A percentile compares a stretch with the other conserved stretches of the same genome.
These are phyloP conservation scores for Nymphalis polychloros DNA, from an alignment of 2,888 invertebrate species.

Conservation along the genomic window DNA sequence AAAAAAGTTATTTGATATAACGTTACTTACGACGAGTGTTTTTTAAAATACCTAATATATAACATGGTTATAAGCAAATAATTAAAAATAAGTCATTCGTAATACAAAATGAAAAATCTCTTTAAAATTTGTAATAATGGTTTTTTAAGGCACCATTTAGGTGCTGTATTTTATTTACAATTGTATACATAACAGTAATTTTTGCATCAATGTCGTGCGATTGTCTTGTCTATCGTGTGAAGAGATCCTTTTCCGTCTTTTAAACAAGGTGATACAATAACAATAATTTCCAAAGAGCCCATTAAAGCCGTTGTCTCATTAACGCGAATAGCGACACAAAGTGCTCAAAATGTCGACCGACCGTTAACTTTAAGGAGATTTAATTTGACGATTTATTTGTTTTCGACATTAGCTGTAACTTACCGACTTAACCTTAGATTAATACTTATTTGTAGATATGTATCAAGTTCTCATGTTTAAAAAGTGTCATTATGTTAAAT, in stretches of 20 bases:
- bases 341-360: conserved; percentile 33
- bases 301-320: conserved; percentile 70
- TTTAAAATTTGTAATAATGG: no score
- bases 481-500: not conserved
- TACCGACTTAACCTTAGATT: conserved; percentile 19
- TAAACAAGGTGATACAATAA: conserved; percentile 46
- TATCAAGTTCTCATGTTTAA: not conserved
- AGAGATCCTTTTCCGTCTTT: conserved; percentile 17
- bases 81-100: no score
- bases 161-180: no score
- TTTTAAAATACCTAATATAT: no score
- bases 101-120: no score
- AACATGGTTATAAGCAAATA: no score
- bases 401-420: conserved; percentile 43
- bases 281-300: conserved; percentile 48
- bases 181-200: not conserved
- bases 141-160: no score
- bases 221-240: conserved; percentile 13
- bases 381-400: conserved; percentile 74
- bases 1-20: no score
- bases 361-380: conserved; percentile 50
- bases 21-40: no score
- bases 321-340: conserved; percentile 46
- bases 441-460: not conserved
- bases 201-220: not conserved